Percentiles rank a stretch among this genome's conserved stretches.
Conservation (phyloP, 2,888 invertebrate species). For the Dusona sp. region DNA sequence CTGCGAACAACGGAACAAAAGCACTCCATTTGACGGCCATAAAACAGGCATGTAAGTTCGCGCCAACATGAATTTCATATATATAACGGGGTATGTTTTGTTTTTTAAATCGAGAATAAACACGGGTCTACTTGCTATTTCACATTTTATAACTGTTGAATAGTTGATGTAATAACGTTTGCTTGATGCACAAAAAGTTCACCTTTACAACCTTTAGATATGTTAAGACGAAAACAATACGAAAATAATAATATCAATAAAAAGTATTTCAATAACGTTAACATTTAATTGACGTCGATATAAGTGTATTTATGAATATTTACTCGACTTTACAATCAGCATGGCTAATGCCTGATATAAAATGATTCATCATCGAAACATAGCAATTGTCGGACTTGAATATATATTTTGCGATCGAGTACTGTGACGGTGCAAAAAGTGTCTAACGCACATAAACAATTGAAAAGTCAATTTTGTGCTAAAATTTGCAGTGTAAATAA, state of each 20-base stretch:
- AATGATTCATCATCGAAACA: neutral
- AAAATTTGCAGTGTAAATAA: neutral
- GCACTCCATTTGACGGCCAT: neutral
- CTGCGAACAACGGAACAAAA: neutral
- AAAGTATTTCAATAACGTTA: neutral
- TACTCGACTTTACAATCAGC: neutral
- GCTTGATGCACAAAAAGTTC: neutral
- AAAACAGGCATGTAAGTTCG: neutral
- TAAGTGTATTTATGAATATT: neutral
- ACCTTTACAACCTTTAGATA: neutral
- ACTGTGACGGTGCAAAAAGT: neutral
- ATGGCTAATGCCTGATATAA: neutral
- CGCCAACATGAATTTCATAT: neutral
- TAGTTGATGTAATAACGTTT: neutral
- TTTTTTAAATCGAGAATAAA: neutral
- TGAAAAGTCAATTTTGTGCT: neutral
- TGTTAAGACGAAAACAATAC: neutral
- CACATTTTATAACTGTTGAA: neutral
- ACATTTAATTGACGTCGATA: neutral
- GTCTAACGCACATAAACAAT: neutral
- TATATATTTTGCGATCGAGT: neutral
- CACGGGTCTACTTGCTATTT: neutral
- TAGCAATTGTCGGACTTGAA: neutral
- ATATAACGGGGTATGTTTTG: neutral
- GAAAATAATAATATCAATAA: neutral